Evolutionary conservation across 2,113 vertebrate genomes (phyloP).

Genomic region (Cochlearius cochlearius): DNA sequence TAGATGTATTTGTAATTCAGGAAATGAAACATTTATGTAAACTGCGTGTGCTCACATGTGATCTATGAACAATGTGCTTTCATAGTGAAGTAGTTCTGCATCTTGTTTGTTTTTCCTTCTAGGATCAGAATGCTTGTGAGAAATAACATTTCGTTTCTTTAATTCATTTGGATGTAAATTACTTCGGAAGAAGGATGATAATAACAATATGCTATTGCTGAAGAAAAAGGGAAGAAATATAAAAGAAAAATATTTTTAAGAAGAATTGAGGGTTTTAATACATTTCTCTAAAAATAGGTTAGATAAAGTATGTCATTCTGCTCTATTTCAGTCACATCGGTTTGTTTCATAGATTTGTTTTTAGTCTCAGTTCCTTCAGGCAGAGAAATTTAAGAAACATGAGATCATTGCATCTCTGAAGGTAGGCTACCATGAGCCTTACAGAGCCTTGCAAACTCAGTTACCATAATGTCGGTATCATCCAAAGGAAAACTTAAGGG

Average conservation of each 20-base stretch:
- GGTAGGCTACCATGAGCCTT: neutral
- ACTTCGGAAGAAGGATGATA: neutral
- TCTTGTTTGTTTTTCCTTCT: neutral
- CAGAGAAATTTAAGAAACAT: constrained; percentile 24
- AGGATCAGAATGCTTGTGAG: neutral
- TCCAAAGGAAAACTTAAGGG: neutral
- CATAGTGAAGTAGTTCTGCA: neutral
- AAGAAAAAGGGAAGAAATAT: neutral
- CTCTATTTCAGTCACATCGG: constrained; percentile 32
- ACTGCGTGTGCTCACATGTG: neutral
- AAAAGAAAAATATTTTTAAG: neutral
- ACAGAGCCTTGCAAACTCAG: neutral
- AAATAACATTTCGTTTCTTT: neutral
- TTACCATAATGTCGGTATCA: neutral
- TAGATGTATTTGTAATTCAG: neutral
- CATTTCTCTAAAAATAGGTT: constrained; percentile 34
- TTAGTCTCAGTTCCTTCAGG: constrained; percentile 15
- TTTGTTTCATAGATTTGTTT: constrained; percentile 42
- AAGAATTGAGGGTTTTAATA: neutral
- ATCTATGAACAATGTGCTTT: neutral
- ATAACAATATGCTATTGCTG: neutral
- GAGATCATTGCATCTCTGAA: neutral
- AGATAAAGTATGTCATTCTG: constrained; percentile 44
- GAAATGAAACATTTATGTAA: neutral
- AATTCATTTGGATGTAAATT: neutral